Evolutionary conservation across 1,140 invertebrate genomes (phyloP).

Genomic region (Leucophenga varia): DNA sequence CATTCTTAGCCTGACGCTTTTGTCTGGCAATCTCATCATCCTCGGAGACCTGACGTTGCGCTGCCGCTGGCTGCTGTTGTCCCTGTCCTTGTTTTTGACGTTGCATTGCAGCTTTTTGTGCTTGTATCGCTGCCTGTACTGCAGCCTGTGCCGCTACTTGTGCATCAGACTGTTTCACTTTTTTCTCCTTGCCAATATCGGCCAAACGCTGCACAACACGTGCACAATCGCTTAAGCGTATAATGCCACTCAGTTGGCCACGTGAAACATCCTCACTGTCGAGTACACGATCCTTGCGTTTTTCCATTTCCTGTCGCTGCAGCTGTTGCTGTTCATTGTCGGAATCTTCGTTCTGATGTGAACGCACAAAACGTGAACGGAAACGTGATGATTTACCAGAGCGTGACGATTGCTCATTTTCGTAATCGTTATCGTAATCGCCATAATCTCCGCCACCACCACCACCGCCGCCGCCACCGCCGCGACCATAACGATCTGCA

Average conservation of each 20-base stretch:
- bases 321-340: slow-evolving; percentile 64
- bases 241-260: slow-evolving; percentile 87
- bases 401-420: slow-evolving; percentile 58
- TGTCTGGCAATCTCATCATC: slow-evolving; percentile 88
- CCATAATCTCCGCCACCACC: slow-evolving; percentile 61
- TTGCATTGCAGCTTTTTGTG: slow-evolving; percentile 57
- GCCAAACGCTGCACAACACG: slow-evolving; percentile 85
- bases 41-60: slow-evolving; percentile 76
- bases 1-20: slow-evolving; percentile 83
- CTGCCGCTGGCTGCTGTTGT: slow-evolving; percentile 53
- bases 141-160: slow-evolving; percentile 57
- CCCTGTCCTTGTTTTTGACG: slow-evolving; percentile 46
- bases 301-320: slow-evolving; percentile 62
- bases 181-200: slow-evolving; percentile 75
- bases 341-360: slow-evolving; percentile 67
- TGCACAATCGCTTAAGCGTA: slow-evolving; percentile 83
- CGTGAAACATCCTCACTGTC: slow-evolving; percentile 87
- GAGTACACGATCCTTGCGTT: slow-evolving; percentile 76
- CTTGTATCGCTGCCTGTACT: slow-evolving; percentile 58
- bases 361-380: slow-evolving; percentile 70
- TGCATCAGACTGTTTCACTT: slow-evolving; percentile 66
- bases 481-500: slow-evolving; percentile 60
- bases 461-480: slow-evolving; percentile 58
- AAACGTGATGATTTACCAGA: slow-evolving; percentile 63
- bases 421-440: slow-evolving; percentile 68